Percentiles rank a stretch among this genome's conserved stretches.
These are phyloP conservation scores for Thalassophryne amazonica DNA, from an alignment of 2,797 vertebrate species.

Conservation along the genomic window DNA sequence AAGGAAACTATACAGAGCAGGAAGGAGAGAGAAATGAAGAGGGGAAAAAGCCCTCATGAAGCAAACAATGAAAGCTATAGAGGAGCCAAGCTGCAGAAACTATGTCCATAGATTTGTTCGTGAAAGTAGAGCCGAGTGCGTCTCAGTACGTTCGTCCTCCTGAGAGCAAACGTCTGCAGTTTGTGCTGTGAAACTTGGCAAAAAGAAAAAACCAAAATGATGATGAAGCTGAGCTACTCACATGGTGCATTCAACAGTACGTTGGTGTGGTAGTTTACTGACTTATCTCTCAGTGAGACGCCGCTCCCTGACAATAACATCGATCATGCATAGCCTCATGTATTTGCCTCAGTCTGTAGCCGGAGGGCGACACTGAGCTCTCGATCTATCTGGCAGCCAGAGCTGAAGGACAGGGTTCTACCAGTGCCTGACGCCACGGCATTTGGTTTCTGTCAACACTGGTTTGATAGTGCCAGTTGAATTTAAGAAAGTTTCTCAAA, in stretches of 20 bases:
- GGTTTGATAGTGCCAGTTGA: conserved; percentile 37
- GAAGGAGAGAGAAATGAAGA: conserved; percentile 42
- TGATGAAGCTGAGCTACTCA: too few relatives aligned
- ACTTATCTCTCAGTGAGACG: conserved; percentile 42
- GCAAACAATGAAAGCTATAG: conserved; percentile 74
- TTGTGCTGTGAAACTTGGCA: conserved; percentile 3
- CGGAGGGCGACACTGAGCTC: conserved; percentile 56
- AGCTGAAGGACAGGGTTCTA: conserved; percentile 63
- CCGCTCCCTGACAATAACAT: conserved; percentile 61
- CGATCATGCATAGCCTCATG: conserved; percentile 70
- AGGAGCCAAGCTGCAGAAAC: conserved; percentile 55
- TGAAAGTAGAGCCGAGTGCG: conserved; percentile 34
- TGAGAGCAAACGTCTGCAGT: neutral
- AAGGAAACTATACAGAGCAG: conserved; percentile 49
- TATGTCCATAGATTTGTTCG: conserved; percentile 21
- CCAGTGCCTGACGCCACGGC: conserved; percentile 43
- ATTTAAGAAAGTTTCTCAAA: conserved; percentile 24
- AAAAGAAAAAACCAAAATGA: too few relatives aligned
- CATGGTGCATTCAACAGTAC: conserved; percentile 34
- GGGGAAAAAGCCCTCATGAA: conserved; percentile 46
- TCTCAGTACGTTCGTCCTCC: conserved; percentile 10
- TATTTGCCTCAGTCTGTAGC: conserved; percentile 38
- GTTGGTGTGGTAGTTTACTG: conserved; percentile 15
- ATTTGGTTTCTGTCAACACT: conserved; percentile 56
- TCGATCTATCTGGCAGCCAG: conserved; percentile 56